These are phyloP conservation scores for Sebastes iracundus DNA, from an alignment of 2,797 vertebrate genomes.

Conservation along the genomic window DNA sequence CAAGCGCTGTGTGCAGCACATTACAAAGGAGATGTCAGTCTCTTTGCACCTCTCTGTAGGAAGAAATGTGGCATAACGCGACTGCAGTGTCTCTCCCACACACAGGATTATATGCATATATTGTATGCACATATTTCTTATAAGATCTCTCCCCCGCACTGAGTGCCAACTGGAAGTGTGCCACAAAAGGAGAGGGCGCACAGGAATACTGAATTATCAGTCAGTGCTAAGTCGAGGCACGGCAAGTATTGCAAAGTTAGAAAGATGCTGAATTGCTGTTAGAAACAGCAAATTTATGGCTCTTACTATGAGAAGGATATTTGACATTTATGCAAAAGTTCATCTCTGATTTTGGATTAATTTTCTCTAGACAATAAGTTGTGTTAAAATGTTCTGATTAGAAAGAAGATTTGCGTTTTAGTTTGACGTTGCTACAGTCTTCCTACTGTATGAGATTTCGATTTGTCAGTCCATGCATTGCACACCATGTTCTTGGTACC, in stretches of 20 bases:
- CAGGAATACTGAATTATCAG: conserved; percentile 35
- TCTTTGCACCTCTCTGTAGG: conserved; percentile 8
- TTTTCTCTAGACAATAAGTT: background rate
- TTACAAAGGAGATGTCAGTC: conserved; percentile 22
- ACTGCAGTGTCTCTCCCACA: conserved; percentile 22
- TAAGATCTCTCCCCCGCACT: conserved; percentile 17
- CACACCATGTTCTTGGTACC: background rate
- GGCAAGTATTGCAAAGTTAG: background rate
- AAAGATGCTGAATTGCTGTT: background rate
- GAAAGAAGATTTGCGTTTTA: background rate
- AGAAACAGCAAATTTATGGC: background rate
- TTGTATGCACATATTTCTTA: conserved; percentile 22
- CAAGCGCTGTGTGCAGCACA: conserved; percentile 16
- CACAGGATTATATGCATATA: conserved; percentile 5
- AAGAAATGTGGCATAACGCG: background rate
- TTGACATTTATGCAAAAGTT: background rate
- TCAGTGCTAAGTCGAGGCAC: background rate
- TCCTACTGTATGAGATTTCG: background rate
- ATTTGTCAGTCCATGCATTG: background rate
- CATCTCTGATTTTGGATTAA: fast-evolving
- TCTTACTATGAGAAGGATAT: background rate
- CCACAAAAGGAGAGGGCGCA: conserved; percentile 5
- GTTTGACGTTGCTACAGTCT: background rate
- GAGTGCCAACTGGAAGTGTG: conserved; percentile 25
- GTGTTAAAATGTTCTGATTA: background rate